Base-by-base conservation (phyloP, 1,140 invertebrate species). In the Neodiprion pinetum region DNA sequence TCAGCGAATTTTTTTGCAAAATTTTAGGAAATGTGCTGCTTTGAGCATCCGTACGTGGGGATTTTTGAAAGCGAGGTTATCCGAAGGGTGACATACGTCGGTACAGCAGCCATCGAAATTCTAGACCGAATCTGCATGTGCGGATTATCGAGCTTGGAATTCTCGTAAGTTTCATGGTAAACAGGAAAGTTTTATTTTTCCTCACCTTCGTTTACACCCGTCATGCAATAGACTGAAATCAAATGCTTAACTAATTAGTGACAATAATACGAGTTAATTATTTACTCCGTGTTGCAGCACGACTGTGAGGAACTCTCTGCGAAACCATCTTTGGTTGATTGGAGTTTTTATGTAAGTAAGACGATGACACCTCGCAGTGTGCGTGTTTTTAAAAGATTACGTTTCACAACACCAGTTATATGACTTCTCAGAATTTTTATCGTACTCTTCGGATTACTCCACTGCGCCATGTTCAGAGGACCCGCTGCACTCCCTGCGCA, bases 41-140 rank as follows among this genome's bases (percentile, higher is more conserved):
- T 77, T 71, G 74, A 76, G 67, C 74, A 70, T 50, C 53, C 74
- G 65, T 77, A 77, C 50, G 67, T 67, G 28, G 76, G 74, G 66
- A 69, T 77, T 65, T 77, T 77, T 47, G 74, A 48, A 49, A 48
- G 72, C 65, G 71, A 21, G 53, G 71, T 50, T 47, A 76, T 71
- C 72, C 74, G 76, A 21, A 75, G 23, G 66, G 12, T 48, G 7
- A 72, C 69, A n/a, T 50, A 68, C 7, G 9, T 77, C 49, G 47
- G 49, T 10, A 21, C 48, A 28, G 8, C 48, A 47, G 28, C 49
- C 65, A 14, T 72, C 66, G 74, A 77, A 77, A 47, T 75, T 69
- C 48, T 77, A 12, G 76, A 75, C 74, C 70, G 74, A 12, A 61
- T 49, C 53, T 67, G 75, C 61, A 17, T 72, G n/a, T 73, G 65